Conservation (phyloP, 2,888 invertebrate genomes). For the Epinotia brunnichana region DNA sequence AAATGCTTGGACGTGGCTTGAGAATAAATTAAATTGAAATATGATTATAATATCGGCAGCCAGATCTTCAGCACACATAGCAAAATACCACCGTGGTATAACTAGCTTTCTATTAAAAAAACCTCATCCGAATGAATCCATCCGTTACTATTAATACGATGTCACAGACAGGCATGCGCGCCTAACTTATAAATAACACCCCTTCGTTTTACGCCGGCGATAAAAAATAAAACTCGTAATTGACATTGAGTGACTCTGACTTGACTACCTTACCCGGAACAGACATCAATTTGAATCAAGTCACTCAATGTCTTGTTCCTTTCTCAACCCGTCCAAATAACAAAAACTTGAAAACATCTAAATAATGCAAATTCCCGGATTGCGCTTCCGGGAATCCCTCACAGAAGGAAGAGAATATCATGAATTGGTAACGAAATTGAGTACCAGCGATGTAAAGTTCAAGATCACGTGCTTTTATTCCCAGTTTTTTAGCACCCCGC, state of each 20-base stretch:
- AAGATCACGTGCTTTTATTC: slow-evolving; percentile 15
- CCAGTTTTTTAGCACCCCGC: slow-evolving; percentile 19
- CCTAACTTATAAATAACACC: not conserved
- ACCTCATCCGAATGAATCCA: not conserved
- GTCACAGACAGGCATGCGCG: not conserved
- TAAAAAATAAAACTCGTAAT: not conserved
- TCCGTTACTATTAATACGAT: not conserved
- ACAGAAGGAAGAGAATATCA: not conserved
- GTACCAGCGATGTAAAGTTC: slow-evolving; percentile 13
- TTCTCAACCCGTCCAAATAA: not conserved
- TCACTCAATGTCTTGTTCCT: not conserved
- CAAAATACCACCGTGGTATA: not conserved
- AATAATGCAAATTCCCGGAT: not conserved
- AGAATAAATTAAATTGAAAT: too few relatives aligned
- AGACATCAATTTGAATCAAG: not conserved
- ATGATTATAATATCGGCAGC: too few relatives aligned
- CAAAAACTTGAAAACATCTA: not conserved
- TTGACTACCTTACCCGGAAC: not conserved
- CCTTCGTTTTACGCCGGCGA: not conserved
- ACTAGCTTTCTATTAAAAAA: not conserved
- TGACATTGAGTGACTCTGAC: slow-evolving; percentile 7
- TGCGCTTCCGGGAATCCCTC: not conserved
- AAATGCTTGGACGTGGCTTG: too few relatives aligned
- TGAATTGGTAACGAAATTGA: not conserved
- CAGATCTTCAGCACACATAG: not conserved